A percentile compares a stretch with the other conserved stretches of the same genome.
Evolutionary conservation across 2,113 vertebrate genomes (phyloP).

Genomic region (Paradisaea rubra): DNA sequence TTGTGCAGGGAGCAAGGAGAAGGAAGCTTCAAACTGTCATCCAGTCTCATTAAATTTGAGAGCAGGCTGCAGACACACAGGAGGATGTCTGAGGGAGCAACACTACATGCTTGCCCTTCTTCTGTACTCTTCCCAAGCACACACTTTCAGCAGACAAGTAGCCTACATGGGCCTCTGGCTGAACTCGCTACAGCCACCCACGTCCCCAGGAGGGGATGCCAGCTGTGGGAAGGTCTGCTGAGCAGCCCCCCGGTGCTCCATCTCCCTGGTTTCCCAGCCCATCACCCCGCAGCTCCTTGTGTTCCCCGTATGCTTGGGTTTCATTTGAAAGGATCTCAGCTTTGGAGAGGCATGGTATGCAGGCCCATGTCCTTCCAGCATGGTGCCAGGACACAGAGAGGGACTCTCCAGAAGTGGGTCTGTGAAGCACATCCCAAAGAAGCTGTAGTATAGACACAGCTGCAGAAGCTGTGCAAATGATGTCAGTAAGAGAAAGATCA

Average conservation of each 20-base stretch:
- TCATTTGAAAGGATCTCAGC: background rate
- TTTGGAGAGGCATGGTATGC: background rate
- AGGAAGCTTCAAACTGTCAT: background rate
- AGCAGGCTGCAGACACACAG: background rate
- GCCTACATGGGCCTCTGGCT: background rate
- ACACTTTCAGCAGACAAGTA: background rate
- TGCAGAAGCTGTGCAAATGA: background rate
- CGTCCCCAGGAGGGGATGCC: background rate
- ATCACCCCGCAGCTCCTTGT: background rate
- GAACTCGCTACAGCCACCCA: fast-evolving
- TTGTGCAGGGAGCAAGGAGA: background rate
- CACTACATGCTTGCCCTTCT: background rate
- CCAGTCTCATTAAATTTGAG: background rate
- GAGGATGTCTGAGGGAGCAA: background rate
- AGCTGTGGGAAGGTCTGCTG: background rate
- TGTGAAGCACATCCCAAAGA: background rate
- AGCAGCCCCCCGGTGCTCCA: background rate
- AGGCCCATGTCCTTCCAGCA: background rate
- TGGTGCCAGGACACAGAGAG: background rate
- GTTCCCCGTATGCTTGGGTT: fast-evolving
- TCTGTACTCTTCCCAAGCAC: background rate
- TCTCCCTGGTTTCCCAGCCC: background rate
- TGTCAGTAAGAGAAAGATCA: slow-evolving; percentile 21
- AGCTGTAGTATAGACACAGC: background rate
- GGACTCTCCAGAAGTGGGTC: fast-evolving